Base-by-base conservation (phyloP, 1,140 invertebrate genomes). In the Pollicipes pollicipes region DNA sequence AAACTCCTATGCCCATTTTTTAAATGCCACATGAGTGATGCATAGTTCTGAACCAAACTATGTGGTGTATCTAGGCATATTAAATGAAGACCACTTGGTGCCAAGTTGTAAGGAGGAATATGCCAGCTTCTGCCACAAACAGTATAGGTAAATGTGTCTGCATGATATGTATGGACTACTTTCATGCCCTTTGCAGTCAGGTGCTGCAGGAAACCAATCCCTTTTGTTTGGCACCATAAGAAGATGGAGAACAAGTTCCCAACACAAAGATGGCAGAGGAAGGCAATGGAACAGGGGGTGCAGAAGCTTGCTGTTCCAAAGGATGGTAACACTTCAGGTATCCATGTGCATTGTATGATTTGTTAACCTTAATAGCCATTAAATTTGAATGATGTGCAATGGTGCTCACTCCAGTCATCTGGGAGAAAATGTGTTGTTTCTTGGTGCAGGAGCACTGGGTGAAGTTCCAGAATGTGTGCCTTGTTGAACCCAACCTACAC, bases 251-350 rank as follows among this genome's bases (percentile, higher is more conserved):
- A 58, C 45, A 58, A 58, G 45, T 58, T 58, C 45, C 64, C 64
- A 8, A 66, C 64, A 1, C 64, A 66, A 21, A 28, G 74, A n/a
- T 75, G 74, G 74, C 74, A 75, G 63, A 66, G 71, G 29, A 73
- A 73, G 64, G 74, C 74, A 2, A 70, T 70, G 66, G 74, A 75
- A 29, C 72, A 72, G n/a, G 74, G 74, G 8, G 58, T 75, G 29
- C 31, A 68, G 10, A 27, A 31, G 6, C 71, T 75, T n/a, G 63
- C 63, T 27, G 68, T 73, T 28, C 71, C 35, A 29, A 71, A 69
- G 66, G 72, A 73, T 30, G 72, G 72, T 58, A 73, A 72, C 73
- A 68, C 70, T 70, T 70, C 21, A 35, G 45, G 45, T 58, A 21
- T 21, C 13, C 24, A 24, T 35, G 4, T 4, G 4, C 16, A 35